These are phyloP conservation scores for Megalops cyprinoides DNA, from an alignment of 2,797 vertebrate species.

Conservation along the genomic window DNA sequence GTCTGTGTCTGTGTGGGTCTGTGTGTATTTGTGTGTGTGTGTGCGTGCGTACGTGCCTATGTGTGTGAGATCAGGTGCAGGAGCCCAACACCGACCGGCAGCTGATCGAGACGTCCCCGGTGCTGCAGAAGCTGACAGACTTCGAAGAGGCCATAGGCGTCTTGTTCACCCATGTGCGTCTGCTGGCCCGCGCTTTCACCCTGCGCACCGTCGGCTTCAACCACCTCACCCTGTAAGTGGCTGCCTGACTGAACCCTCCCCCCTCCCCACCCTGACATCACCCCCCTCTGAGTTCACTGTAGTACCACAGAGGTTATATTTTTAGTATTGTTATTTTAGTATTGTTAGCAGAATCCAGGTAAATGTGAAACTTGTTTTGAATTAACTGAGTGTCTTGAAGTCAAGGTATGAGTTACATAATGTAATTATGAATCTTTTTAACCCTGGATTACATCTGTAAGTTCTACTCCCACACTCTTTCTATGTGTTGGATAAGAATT, in stretches of 20 bases:
- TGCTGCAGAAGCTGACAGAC: slow-evolving; percentile 92
- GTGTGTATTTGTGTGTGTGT: background rate
- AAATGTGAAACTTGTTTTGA: too few species aligned
- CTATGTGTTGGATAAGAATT: too few species aligned
- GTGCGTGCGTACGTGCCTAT: background rate
- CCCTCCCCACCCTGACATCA: background rate
- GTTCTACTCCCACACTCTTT: too few species aligned
- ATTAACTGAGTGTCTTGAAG: too few species aligned
- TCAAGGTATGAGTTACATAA: too few species aligned
- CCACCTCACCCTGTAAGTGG: slow-evolving; percentile 94
- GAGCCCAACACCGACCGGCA: slow-evolving; percentile 93
- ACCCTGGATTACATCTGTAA: too few species aligned
- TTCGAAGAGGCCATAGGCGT: slow-evolving; percentile 94
- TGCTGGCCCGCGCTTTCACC: slow-evolving; percentile 93
- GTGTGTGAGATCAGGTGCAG: slow-evolving; percentile 78
- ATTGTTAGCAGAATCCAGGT: too few species aligned
- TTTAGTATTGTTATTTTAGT: too few species aligned
- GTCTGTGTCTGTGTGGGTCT: background rate
- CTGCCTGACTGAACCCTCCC: too few species aligned
- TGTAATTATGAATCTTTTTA: too few species aligned
- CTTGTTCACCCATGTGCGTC: slow-evolving; percentile 91
- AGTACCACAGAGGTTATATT: too few species aligned
- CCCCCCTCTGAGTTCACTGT: too few species aligned
- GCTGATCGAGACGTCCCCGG: slow-evolving; percentile 94
- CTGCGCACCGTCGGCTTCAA: slow-evolving; percentile 98